Evolutionary conservation across 2,797 vertebrate species (phyloP).

Genomic region (Eulemur rubriventer): DNA sequence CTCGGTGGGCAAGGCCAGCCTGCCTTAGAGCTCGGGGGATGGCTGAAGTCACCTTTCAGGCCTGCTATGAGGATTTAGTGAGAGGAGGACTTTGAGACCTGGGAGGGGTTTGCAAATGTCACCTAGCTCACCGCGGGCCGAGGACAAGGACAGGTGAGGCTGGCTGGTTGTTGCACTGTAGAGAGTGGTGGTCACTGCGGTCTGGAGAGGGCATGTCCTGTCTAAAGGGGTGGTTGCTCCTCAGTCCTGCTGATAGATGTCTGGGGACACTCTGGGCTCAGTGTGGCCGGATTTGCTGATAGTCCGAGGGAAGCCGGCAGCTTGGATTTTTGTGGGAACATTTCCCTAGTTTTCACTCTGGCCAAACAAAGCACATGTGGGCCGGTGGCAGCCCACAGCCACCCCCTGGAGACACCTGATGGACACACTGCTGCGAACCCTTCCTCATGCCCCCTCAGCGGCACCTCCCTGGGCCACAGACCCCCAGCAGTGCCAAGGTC

Average conservation of each 20-base stretch:
- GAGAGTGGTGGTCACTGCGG: not conserved
- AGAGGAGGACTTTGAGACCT: not conserved
- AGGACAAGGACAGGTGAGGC: not conserved
- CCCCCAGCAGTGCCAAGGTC: not conserved
- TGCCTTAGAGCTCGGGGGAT: not conserved
- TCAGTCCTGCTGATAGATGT: not conserved
- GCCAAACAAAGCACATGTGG: not conserved
- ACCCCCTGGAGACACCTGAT: not conserved
- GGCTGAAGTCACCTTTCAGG: not conserved
- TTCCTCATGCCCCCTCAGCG: not conserved
- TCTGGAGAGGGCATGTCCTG: not conserved
- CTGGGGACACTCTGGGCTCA: not conserved
- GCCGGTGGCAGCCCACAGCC: rapidly evolving
- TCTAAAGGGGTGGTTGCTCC: not conserved
- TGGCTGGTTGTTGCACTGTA: not conserved
- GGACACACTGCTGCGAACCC: rapidly evolving
- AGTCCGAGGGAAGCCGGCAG: not conserved
- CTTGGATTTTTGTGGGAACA: not conserved
- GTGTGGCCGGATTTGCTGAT: not conserved
- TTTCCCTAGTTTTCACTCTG: not conserved
- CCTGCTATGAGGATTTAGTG: not conserved
- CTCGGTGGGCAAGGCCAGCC: not conserved
- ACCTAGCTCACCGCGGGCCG: not conserved
- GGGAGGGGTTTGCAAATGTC: not conserved
- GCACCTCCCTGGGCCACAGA: not conserved